Percentiles rank a stretch among this genome's conserved stretches.
Conservation (phyloP, 2,113 vertebrate genomes). For the Gadus macrocephalus region DNA sequence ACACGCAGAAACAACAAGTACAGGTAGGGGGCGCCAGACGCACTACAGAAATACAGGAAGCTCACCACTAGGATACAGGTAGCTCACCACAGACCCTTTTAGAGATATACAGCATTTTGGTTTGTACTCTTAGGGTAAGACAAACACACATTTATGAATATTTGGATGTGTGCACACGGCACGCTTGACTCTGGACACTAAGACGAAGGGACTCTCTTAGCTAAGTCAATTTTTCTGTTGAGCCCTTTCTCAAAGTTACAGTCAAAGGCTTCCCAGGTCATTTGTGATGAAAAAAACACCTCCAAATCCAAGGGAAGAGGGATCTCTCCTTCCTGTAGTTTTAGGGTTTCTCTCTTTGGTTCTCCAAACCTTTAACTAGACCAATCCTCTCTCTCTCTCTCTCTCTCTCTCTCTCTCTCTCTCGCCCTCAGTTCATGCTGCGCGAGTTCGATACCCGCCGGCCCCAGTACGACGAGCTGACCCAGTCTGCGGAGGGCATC, state of each 20-base stretch:
- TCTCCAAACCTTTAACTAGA: background rate
- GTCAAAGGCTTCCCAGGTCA: too few species aligned
- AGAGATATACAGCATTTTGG: too few species aligned
- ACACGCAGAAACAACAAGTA: slow-evolving; percentile 93
- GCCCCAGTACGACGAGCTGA: slow-evolving; percentile 91
- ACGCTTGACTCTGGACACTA: too few species aligned
- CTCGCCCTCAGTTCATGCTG: slow-evolving; percentile 86
- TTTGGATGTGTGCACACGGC: too few species aligned
- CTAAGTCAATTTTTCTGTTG: too few species aligned
- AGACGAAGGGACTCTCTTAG: too few species aligned
- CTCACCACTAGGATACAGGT: rapidly evolving
- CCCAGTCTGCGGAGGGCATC: slow-evolving; percentile 86
- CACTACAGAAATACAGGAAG: rapidly evolving
- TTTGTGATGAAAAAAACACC: too few species aligned
- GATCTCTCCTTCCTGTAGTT: background rate
- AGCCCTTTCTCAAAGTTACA: too few species aligned
- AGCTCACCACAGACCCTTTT: background rate
- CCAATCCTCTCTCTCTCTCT: background rate
- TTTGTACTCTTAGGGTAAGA: too few species aligned
- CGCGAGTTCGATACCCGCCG: slow-evolving; percentile 93
- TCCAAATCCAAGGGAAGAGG: too few species aligned
- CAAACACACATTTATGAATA: too few species aligned
- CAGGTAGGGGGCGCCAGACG: slow-evolving; percentile 73
- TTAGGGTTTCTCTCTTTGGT: background rate
- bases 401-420: background rate